Conservation (phyloP, 2,888 invertebrate genomes). For the Eumacrocentrus americanus region DNA sequence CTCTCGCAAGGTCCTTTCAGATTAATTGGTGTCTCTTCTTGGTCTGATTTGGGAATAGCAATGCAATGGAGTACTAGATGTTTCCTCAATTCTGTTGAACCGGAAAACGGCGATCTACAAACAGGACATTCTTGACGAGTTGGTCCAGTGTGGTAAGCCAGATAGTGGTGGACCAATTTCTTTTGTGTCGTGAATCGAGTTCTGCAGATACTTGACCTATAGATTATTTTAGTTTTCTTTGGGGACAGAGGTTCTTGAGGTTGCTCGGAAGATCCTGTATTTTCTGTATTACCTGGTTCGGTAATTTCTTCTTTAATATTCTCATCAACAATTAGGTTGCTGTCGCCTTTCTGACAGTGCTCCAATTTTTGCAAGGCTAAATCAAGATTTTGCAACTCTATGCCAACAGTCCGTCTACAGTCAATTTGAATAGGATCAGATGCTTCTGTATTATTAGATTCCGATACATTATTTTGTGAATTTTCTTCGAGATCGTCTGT, state of each 20-base stretch:
- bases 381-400: slow-evolving; percentile 19
- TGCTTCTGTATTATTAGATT: not conserved
- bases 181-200: slow-evolving; percentile 31
- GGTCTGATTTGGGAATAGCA: slow-evolving; percentile 20
- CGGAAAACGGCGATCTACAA: slow-evolving; percentile 27
- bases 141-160: slow-evolving; percentile 30
- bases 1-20: slow-evolving; percentile 27
- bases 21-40: slow-evolving; percentile 25
- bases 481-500: too few species aligned
- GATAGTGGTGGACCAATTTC: slow-evolving; percentile 37
- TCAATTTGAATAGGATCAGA: not conserved
- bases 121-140: slow-evolving; percentile 37
- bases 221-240: slow-evolving; percentile 16
- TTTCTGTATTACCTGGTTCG: not conserved
- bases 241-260: not conserved
- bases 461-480: too few species aligned
- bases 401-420: not conserved
- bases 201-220: slow-evolving; percentile 40
- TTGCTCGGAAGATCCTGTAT: not conserved
- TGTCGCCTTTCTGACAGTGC: not conserved
- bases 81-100: slow-evolving; percentile 15
- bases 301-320: not conserved
- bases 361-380: slow-evolving; percentile 17
- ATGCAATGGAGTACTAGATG: slow-evolving; percentile 40
- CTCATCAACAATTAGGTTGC: too few species aligned